These are phyloP conservation scores for Subanguina moxae DNA, from an alignment of 1,140 invertebrate species.

Conservation along the genomic window DNA sequence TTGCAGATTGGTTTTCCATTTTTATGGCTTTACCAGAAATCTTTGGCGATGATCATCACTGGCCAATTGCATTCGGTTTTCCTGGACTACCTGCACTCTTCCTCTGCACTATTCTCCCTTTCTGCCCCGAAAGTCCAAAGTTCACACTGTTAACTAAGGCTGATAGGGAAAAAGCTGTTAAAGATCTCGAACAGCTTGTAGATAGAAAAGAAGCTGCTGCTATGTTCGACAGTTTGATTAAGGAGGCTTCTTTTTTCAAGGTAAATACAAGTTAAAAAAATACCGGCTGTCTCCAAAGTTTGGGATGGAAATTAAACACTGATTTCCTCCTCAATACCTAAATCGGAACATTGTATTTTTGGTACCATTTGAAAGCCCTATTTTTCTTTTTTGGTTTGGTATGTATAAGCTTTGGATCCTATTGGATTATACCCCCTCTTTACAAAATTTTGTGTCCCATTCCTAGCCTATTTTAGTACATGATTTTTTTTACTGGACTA, in stretches of 20 bases:
- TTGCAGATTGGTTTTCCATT: conserved; percentile 57
- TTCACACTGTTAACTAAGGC: conserved; percentile 56
- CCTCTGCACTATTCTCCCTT: conserved; percentile 59
- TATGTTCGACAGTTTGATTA: conserved; percentile 34
- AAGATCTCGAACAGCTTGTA: conserved; percentile 35
- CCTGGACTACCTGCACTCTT: conserved; percentile 53
- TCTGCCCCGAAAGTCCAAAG: conserved; percentile 62
- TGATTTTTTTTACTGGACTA: too few relatives aligned
- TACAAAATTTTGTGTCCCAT: too few relatives aligned
- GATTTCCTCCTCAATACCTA: too few relatives aligned
- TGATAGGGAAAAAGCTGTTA: conserved; percentile 2
- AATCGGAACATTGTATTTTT: too few relatives aligned
- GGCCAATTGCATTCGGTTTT: conserved; percentile 56
- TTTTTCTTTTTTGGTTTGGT: too few relatives aligned
- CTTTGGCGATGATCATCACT: conserved; percentile 42
- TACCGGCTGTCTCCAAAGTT: too few relatives aligned
- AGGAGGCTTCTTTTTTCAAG: conserved; percentile 22
- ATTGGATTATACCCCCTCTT: too few relatives aligned
- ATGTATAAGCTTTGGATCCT: too few relatives aligned
- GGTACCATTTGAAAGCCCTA: too few relatives aligned
- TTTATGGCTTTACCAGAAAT: conserved; percentile 51
- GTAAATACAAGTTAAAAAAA: too few relatives aligned
- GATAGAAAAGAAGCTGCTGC: conserved; percentile 33
- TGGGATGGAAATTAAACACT: too few relatives aligned
- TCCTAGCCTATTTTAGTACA: too few relatives aligned